phyloP scores from a whole-genome alignment of 35 echinoderm and acorn worm species.

The Ophioderma brevispina region DNA sequence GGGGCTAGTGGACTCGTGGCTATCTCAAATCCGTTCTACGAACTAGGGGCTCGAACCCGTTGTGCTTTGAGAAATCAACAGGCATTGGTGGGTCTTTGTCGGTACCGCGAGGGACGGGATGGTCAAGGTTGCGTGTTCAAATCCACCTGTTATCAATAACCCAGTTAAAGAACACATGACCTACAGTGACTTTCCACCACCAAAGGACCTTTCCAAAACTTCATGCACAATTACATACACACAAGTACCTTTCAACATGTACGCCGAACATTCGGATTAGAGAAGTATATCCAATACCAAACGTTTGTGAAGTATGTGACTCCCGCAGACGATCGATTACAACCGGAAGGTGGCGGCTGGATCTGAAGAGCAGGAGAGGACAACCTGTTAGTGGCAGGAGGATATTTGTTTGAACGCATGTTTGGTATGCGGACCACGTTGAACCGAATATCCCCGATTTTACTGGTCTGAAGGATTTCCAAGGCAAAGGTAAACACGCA shows the following conservation, averaged over 20 bases:
- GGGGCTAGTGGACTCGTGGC: constrained; percentile 76
- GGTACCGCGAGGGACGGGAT: constrained; percentile 49
- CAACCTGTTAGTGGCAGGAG: constrained; percentile 15
- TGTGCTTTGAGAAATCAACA: constrained; percentile 78
- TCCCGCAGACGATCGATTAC: constrained; percentile 49
- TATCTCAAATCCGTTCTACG: constrained; percentile 73
- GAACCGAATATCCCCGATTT: constrained; percentile 62
- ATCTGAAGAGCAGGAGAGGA: constrained; percentile 19
- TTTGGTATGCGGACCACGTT: constrained; percentile 72
- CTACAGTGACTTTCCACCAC: constrained; percentile 79
- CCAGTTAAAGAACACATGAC: constrained; percentile 78
- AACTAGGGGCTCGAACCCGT: constrained; percentile 76
- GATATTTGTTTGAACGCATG: constrained; percentile 61
- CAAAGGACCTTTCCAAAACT: constrained; percentile 83
- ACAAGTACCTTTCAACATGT: constrained; percentile 60
- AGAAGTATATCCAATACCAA: constrained; percentile 66
- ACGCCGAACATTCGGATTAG: constrained; percentile 66
- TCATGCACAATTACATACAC: constrained; percentile 81
- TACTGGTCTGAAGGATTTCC: constrained; percentile 65
- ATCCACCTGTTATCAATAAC: constrained; percentile 81
- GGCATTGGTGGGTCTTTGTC: constrained; percentile 80
- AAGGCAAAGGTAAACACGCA: constrained; percentile 74
- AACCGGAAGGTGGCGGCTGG: constrained; percentile 64
- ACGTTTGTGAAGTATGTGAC: constrained; percentile 38
- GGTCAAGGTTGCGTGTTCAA: constrained; percentile 73